These are phyloP conservation scores for Mizuhopecten yessoensis DNA, from an alignment of 1,140 invertebrate species.

Conservation along the genomic window DNA sequence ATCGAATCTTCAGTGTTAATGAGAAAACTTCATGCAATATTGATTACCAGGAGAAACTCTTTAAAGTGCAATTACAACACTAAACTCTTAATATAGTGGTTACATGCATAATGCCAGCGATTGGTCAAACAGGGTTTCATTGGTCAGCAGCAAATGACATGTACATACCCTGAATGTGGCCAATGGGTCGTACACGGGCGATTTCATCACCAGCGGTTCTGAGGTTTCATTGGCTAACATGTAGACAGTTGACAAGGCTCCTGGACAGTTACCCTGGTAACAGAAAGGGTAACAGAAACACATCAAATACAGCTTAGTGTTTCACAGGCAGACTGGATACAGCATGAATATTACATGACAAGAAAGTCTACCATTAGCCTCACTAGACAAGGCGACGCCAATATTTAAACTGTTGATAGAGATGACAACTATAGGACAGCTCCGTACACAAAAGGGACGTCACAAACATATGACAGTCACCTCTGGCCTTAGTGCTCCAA, in stretches of 20 bases:
- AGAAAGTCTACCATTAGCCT: not conserved
- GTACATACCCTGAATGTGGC: constrained; percentile 69
- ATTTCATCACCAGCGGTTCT: constrained; percentile 75
- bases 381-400: not conserved
- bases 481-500: not conserved
- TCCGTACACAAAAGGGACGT: not conserved
- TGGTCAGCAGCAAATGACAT: not conserved
- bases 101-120: too few species aligned
- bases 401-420: not conserved
- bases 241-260: constrained; percentile 67
- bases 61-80: too few species aligned
- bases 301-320: not conserved
- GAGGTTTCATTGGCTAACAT: constrained; percentile 72
- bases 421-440: not conserved
- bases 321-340: not conserved
- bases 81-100: too few species aligned
- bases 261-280: constrained; percentile 71
- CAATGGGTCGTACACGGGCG: constrained; percentile 74
- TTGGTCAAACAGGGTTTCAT: not conserved
- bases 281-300: constrained; percentile 49
- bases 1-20: too few species aligned
- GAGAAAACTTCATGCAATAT: too few species aligned
- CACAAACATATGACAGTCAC: not conserved
- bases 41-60: too few species aligned
- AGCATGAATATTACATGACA: constrained; percentile 34